A percentile compares a stretch with the other conserved stretches of the same genome.
phyloP scores from a whole-genome alignment of 2,113 vertebrate species.

The Thamnophis sirtalis region DNA sequence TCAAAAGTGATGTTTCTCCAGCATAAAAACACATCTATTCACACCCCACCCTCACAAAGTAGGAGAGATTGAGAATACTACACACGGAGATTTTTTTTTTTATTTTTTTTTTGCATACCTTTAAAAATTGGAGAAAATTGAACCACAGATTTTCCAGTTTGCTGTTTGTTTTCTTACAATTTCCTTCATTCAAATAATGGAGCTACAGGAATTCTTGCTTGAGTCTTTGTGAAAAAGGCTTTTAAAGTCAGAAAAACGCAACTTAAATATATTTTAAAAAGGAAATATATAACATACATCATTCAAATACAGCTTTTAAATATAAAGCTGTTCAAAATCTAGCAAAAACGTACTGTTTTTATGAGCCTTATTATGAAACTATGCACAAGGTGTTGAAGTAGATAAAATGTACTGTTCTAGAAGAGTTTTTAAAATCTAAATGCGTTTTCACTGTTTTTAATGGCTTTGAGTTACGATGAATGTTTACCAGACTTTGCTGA shows the following conservation, averaged over 20 bases:
- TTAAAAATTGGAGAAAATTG: not conserved
- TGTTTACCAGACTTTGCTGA: slow-evolving; percentile 1
- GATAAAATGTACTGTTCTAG: not conserved
- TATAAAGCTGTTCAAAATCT: not conserved
- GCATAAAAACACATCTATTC: not conserved
- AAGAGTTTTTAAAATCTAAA: not conserved
- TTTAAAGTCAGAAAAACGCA: not conserved
- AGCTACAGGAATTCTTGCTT: not conserved
- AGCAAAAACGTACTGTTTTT: not conserved
- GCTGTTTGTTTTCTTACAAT: not conserved
- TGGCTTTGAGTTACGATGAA: not conserved
- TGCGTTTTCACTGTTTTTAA: not conserved
- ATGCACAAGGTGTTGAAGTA: not conserved
- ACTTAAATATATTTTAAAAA: not conserved
- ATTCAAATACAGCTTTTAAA: not conserved
- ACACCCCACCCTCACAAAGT: not conserved
- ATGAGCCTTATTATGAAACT: not conserved
- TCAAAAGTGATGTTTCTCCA: not conserved
- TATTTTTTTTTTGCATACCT: not conserved
- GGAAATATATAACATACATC: not conserved
- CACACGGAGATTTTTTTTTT: not conserved
- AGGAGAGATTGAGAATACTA: not conserved
- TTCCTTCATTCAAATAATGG: not conserved
- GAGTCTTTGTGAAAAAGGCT: not conserved
- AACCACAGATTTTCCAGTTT: not conserved